Evolutionary conservation across 1,140 invertebrate genomes (phyloP).

Genomic region (Microplitis mediator): DNA sequence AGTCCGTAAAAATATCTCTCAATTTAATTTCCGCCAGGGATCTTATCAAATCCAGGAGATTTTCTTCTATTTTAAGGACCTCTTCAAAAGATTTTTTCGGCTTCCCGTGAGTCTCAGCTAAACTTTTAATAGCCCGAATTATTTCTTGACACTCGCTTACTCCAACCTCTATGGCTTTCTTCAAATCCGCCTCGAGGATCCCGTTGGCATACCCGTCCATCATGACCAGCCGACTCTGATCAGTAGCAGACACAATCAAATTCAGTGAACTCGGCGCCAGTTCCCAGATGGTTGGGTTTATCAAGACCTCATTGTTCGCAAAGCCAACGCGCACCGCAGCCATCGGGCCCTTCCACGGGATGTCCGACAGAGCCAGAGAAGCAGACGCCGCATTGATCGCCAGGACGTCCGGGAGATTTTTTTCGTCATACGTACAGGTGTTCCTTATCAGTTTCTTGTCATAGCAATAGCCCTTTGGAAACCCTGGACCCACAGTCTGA

Average conservation of each 20-base stretch:
- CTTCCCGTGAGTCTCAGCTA: conserved; percentile 76
- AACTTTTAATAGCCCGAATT: conserved; percentile 72
- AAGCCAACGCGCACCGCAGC: conserved; percentile 91
- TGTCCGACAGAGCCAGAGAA: conserved; percentile 90
- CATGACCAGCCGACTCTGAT: conserved; percentile 85
- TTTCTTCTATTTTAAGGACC: conserved; percentile 52
- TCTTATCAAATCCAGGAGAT: conserved; percentile 69
- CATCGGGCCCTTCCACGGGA: conserved; percentile 95
- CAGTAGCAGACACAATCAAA: conserved; percentile 82
- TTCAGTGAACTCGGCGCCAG: conserved; percentile 79
- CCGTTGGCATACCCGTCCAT: conserved; percentile 82
- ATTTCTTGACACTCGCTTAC: conserved; percentile 83
- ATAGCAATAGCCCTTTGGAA: conserved; percentile 76
- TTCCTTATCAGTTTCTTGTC: conserved; percentile 95
- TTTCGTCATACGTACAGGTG: conserved; percentile 87
- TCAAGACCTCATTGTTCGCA: conserved; percentile 76
- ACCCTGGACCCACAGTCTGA: conserved; percentile 87
- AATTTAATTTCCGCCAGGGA: conserved; percentile 73
- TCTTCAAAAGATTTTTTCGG: conserved; percentile 69
- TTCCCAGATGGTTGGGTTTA: conserved; percentile 88
- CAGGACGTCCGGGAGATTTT: conserved; percentile 87
- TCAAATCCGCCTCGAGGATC: conserved; percentile 77
- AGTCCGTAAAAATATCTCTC: conserved; percentile 77
- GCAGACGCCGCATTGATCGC: conserved; percentile 96
- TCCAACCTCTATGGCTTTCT: conserved; percentile 85